phyloP scores from a whole-genome alignment of 2,888 invertebrate genomes.

The Lypha dubia region DNA sequence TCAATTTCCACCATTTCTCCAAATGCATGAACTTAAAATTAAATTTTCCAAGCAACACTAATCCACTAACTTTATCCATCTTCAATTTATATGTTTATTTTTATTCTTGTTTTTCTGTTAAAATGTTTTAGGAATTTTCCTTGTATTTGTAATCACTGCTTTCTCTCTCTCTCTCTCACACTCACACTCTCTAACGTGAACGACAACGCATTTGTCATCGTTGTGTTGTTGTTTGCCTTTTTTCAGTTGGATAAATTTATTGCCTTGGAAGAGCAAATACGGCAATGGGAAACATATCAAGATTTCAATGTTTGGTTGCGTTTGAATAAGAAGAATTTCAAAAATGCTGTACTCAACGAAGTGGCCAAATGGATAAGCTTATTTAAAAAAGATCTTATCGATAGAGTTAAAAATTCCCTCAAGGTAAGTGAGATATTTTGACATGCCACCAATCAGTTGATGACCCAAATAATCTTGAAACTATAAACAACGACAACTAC shows the following conservation, averaged over 20 bases:
- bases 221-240: constrained; percentile 3
- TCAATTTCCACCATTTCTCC: too few relatives aligned
- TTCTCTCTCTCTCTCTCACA: too few relatives aligned
- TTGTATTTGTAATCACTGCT: not conserved
- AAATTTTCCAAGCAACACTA: constrained; percentile 7
- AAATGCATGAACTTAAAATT: not conserved
- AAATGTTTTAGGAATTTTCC: not conserved
- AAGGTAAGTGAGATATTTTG: constrained; percentile 84
- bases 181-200: not conserved
- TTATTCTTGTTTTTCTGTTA: not conserved
- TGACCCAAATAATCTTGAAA: not conserved
- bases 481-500: not conserved
- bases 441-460: not conserved
- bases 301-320: constrained; percentile 92
- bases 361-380: constrained; percentile 95
- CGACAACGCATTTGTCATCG: not conserved
- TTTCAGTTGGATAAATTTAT: constrained; percentile 91
- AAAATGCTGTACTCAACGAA: constrained; percentile 91
- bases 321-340: constrained; percentile 90
- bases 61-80: constrained; percentile 44
- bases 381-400: constrained; percentile 93
- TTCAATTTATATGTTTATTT: not conserved
- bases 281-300: constrained; percentile 86
- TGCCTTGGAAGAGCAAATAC: constrained; percentile 89
- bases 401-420: constrained; percentile 87